Conservation (phyloP, 2,888 invertebrate species). For the Odontothrips loti region DNA sequence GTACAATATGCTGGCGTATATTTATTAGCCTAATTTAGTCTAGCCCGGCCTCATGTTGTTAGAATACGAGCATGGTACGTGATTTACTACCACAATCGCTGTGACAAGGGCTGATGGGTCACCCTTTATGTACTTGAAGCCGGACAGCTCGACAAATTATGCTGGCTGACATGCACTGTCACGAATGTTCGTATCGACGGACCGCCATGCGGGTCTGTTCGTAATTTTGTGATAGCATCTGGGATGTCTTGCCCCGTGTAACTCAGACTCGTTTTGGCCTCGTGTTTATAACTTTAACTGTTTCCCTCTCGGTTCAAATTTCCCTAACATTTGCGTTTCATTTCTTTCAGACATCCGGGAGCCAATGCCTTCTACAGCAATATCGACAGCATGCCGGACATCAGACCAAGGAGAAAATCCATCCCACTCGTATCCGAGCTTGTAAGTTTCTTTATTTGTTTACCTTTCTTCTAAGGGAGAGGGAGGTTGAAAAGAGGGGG, state of each 20-base stretch:
- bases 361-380: slow-evolving; percentile 99
- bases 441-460: slow-evolving; percentile 64
- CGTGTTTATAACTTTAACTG: no score
- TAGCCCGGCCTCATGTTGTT: neutral
- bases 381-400: slow-evolving; percentile 99
- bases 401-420: slow-evolving; percentile 92
- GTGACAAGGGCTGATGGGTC: no score
- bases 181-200: no score
- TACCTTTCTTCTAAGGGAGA: neutral
- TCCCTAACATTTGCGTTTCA: neutral
- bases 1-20: neutral
- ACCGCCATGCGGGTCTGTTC: no score
- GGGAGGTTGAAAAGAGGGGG: neutral
- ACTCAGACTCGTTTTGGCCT: no score
- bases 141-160: no score
- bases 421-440: slow-evolving; percentile 98
- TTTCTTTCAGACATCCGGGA: slow-evolving; percentile 70
- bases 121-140: no score
- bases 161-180: no score
- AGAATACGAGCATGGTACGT: neutral
- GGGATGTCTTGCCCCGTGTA: no score
- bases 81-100: neutral
- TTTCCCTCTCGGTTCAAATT: no score
- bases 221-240: no score
- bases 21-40: neutral